Evolutionary conservation across 2,888 invertebrate species (phyloP).

Genomic region (Congeria kusceri): DNA sequence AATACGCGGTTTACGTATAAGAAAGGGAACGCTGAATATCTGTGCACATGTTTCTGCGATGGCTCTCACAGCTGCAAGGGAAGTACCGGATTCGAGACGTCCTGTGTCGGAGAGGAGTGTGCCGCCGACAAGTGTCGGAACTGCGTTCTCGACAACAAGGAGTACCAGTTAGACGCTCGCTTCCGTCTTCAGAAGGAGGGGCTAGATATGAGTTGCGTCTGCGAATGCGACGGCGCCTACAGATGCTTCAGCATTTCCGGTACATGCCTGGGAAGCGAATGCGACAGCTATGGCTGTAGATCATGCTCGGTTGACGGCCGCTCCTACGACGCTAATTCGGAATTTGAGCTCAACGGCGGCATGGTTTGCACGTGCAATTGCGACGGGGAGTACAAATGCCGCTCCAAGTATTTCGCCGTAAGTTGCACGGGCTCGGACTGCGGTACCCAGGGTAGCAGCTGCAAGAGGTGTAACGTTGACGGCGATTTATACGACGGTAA

Average conservation of each 20-base stretch:
- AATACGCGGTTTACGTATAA: conserved; percentile 70
- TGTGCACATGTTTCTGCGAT: conserved; percentile 77
- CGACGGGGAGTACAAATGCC: conserved; percentile 76
- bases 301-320: conserved; percentile 65
- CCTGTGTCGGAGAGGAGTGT: conserved; percentile 53
- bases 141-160: conserved; percentile 47
- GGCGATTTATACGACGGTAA: conserved; percentile 64
- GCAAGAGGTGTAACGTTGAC: conserved; percentile 61
- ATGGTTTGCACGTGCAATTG: conserved; percentile 73
- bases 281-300: conserved; percentile 61
- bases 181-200: conserved; percentile 51
- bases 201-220: conserved; percentile 60
- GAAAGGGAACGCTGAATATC: conserved; percentile 67
- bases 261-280: conserved; percentile 41
- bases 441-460: conserved; percentile 45
- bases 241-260: conserved; percentile 58
- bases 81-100: conserved; percentile 59
- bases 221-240: conserved; percentile 64
- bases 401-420: conserved; percentile 39
- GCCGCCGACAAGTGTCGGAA: conserved; percentile 45
- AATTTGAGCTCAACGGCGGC: conserved; percentile 62
- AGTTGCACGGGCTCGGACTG: conserved; percentile 52
- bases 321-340: conserved; percentile 58
- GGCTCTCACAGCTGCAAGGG: conserved; percentile 77
- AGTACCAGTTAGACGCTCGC: conserved; percentile 48